Conservation (phyloP, 2,113 vertebrate species). For the Psittacara wagleri region DNA sequence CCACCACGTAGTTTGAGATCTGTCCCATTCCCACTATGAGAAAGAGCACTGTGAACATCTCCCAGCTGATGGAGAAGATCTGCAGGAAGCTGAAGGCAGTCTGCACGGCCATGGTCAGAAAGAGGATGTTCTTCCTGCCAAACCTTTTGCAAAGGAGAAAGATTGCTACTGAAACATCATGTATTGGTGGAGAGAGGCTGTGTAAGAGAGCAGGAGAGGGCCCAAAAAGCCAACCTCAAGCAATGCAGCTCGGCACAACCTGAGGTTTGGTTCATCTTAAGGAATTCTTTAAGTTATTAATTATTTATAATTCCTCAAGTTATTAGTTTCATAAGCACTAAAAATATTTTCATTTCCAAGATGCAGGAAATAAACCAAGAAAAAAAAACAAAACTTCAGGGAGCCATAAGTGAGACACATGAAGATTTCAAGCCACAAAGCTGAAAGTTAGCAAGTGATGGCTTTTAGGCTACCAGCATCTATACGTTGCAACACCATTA, state of each 20-base stretch:
- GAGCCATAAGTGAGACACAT: neutral
- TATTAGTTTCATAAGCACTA: neutral
- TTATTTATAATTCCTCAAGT: neutral
- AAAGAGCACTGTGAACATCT: slow-evolving; percentile 83
- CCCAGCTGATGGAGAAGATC: slow-evolving; percentile 87
- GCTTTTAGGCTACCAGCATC: neutral
- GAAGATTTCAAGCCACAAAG: neutral
- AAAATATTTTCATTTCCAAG: neutral
- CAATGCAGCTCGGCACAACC: neutral
- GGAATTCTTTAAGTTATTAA: neutral
- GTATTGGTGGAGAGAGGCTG: neutral
- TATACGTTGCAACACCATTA: neutral
- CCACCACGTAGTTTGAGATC: slow-evolving; percentile 88
- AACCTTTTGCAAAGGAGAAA: slow-evolving; percentile 75
- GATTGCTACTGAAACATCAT: neutral
- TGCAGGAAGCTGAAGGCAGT: slow-evolving; percentile 84
- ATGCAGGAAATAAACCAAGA: neutral
- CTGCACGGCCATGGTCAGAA: slow-evolving; percentile 83
- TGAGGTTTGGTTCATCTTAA: neutral
- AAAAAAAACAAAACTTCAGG: neutral
- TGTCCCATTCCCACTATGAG: slow-evolving; percentile 86
- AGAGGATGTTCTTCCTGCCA: slow-evolving; percentile 88
- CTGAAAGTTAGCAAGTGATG: neutral
- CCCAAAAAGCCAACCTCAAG: neutral
- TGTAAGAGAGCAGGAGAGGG: neutral